Conservation (phyloP, 2,888 invertebrate species). For the Brachylomia viminalis region DNA sequence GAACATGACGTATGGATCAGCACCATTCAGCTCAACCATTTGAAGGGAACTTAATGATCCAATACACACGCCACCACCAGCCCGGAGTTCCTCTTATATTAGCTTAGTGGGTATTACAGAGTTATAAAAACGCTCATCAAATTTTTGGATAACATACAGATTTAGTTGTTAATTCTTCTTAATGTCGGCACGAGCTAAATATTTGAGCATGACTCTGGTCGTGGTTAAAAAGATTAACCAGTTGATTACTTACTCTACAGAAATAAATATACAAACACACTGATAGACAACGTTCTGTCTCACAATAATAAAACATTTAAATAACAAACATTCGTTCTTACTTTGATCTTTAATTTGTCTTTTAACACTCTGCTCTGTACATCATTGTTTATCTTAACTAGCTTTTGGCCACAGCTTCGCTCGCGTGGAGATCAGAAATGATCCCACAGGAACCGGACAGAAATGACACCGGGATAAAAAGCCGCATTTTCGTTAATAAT, state of each 20-base stretch:
- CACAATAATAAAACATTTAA: not conserved
- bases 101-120: too few species aligned
- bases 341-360: not conserved
- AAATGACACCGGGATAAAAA: too few species aligned
- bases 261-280: not conserved
- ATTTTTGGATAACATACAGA: not conserved
- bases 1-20: too few species aligned
- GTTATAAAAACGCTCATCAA: fast-evolving
- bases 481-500: too few species aligned
- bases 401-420: too few species aligned
- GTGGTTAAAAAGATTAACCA: not conserved
- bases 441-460: too few species aligned
- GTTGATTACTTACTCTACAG: not conserved
- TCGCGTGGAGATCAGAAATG: too few species aligned
- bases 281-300: not conserved
- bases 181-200: not conserved
- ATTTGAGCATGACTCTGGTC: not conserved
- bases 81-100: too few species aligned
- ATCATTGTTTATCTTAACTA: not conserved
- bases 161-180: not conserved
- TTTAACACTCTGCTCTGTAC: not conserved
- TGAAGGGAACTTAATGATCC: too few species aligned
- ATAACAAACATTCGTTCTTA: not conserved
- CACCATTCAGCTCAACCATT: too few species aligned
- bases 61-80: too few species aligned